phyloP scores from a whole-genome alignment of 2,797 vertebrate genomes.

The Urophycis tenuis region DNA sequence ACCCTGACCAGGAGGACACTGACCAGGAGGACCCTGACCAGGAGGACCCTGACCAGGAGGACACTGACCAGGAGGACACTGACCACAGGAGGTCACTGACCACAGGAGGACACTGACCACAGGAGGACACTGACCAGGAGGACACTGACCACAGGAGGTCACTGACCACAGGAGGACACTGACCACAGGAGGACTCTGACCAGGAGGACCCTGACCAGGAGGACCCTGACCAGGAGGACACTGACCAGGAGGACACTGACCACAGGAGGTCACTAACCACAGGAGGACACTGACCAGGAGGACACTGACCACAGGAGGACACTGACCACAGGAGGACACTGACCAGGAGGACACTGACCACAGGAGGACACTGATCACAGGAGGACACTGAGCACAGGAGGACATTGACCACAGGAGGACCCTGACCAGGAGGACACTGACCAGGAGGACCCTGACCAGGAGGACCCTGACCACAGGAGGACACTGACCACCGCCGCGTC shows the following conservation, averaged over 20 bases:
- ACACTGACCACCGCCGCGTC: too few species aligned
- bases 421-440: background rate
- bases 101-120: background rate
- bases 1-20: background rate
- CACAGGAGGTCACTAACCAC: too few species aligned
- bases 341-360: background rate
- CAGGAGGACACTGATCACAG: background rate
- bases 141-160: too few species aligned
- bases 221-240: background rate
- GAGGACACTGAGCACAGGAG: too few species aligned
- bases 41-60: too few species aligned
- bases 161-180: too few species aligned
- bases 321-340: background rate
- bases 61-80: background rate
- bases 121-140: background rate
- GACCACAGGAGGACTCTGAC: background rate
- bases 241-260: background rate
- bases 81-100: too few species aligned
- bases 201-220: background rate
- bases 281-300: background rate
- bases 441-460: background rate
- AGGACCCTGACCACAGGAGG: background rate
- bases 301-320: background rate
- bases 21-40: background rate
- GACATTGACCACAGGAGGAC: background rate